Conservation (phyloP, 2,797 vertebrate genomes). For the Xerus rutilus region DNA sequence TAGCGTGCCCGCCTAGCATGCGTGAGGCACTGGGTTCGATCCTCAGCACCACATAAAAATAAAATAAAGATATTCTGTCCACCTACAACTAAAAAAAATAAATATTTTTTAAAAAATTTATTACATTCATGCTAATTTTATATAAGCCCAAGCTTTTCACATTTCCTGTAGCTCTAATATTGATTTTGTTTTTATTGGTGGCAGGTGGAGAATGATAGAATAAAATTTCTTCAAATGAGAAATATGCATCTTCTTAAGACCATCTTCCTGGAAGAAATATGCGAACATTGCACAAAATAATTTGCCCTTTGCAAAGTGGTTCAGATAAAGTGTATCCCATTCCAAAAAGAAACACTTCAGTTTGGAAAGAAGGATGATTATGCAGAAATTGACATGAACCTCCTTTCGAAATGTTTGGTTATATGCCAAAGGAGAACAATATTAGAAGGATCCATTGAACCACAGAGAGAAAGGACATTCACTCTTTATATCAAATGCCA, state of each 20-base stretch:
- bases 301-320: background rate
- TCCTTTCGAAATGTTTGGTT: constrained; percentile 4
- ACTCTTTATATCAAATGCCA: background rate
- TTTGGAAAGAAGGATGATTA: constrained; percentile 12
- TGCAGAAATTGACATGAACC: background rate
- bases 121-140: constrained; percentile 33
- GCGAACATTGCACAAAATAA: background rate
- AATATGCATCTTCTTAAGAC: constrained; percentile 24
- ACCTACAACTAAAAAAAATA: too few species aligned
- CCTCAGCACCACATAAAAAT: too few species aligned
- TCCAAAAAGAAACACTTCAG: constrained; percentile 53
- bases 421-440: background rate
- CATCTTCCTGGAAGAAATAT: constrained; percentile 32
- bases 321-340: background rate
- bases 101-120: background rate
- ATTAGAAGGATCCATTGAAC: background rate
- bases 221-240: background rate
- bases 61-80: too few species aligned
- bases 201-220: background rate
- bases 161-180: background rate
- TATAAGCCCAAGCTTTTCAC: background rate
- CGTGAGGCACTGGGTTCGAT: too few species aligned
- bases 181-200: constrained; percentile 26
- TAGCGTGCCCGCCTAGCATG: too few species aligned
- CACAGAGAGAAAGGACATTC: background rate